Percentiles rank a stretch among this genome's conserved stretches.
phyloP scores from a whole-genome alignment of 2,888 invertebrate genomes.

The Noctua fimbriata region DNA sequence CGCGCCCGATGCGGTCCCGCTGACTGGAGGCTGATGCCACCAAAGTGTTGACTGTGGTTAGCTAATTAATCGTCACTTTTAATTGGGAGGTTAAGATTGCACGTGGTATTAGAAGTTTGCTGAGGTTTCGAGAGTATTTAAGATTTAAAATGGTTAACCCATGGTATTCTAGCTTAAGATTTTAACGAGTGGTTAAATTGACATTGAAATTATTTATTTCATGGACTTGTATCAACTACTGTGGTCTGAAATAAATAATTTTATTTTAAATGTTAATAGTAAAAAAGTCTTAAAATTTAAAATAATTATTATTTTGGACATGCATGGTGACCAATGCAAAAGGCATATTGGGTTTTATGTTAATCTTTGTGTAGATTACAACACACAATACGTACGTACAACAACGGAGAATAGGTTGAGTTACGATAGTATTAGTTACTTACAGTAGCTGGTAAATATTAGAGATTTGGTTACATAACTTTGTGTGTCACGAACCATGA shows the following conservation, averaged over 20 bases:
- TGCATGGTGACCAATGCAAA: no score
- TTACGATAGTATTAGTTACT: neutral
- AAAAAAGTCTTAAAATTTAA: no score
- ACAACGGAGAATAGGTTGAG: neutral
- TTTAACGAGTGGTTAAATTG: neutral
- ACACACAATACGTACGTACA: neutral
- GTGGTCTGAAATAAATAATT: no score
- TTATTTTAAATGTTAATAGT: no score
- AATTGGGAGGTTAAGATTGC: neutral
- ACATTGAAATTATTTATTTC: no score
- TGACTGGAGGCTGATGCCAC: conserved; percentile 61
- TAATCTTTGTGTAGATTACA: neutral
- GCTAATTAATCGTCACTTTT: conserved; percentile 31
- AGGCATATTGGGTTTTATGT: neutral
- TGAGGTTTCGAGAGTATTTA: neutral
- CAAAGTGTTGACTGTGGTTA: conserved; percentile 56
- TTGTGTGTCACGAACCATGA: neutral
- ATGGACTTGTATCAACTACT: no score
- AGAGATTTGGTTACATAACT: neutral
- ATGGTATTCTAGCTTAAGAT: neutral
- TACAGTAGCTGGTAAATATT: neutral
- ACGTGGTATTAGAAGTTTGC: neutral
- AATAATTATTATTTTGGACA: no score
- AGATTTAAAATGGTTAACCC: neutral
- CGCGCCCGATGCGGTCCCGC: conserved; percentile 72